Conservation (phyloP, 2,113 vertebrate genomes). For the Mugil cephalus region DNA sequence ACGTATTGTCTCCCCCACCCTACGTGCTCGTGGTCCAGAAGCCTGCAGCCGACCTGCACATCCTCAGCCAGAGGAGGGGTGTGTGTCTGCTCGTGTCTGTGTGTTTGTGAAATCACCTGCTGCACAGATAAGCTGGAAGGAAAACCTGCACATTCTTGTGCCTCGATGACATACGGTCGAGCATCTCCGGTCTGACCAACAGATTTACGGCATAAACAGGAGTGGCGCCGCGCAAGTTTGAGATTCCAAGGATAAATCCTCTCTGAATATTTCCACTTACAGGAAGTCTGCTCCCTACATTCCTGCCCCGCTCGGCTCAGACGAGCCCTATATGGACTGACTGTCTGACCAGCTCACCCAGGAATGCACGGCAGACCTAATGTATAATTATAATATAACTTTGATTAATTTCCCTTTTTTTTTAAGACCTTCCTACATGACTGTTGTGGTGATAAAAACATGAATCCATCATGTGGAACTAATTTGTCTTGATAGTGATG, state of each 20-base stretch:
- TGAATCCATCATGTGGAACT: not conserved
- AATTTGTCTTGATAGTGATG: not conserved
- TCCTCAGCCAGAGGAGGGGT: not conserved
- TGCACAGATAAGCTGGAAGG: not conserved
- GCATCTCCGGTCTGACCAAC: slow-evolving; percentile 29
- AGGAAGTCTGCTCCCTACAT: slow-evolving; percentile 75
- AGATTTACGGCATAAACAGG: slow-evolving; percentile 78
- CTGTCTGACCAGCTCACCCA: slow-evolving; percentile 66
- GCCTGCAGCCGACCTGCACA: not conserved
- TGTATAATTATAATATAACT: not conserved
- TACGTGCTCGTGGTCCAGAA: not conserved
- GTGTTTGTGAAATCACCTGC: slow-evolving; percentile 26
- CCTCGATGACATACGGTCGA: slow-evolving; percentile 9
- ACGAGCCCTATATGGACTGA: slow-evolving; percentile 84
- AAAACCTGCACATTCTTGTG: slow-evolving; percentile 31
- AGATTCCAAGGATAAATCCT: slow-evolving; percentile 82
- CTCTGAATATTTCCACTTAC: slow-evolving; percentile 77
- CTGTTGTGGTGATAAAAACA: slow-evolving; percentile 2
- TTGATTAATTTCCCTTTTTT: slow-evolving; percentile 1
- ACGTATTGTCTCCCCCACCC: no score
- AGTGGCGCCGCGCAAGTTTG: slow-evolving; percentile 69
- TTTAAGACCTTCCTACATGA: slow-evolving; percentile 7
- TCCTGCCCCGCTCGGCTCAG: slow-evolving; percentile 79
- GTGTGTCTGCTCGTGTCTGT: no score
- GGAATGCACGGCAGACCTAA: slow-evolving; percentile 57